Conservation (phyloP, 2,888 invertebrate genomes). For the Idaea aversata region DNA sequence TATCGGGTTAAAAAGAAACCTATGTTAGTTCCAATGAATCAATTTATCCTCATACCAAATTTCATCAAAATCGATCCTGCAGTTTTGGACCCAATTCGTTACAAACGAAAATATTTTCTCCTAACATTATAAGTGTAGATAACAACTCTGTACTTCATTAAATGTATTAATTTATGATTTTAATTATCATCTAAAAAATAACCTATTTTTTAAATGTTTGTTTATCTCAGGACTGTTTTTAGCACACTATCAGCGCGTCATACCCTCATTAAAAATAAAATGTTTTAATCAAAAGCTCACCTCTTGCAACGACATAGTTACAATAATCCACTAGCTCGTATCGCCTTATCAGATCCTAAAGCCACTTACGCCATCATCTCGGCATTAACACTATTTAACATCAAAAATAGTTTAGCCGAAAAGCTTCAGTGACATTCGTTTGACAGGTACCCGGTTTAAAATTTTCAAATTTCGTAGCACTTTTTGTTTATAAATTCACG, state of each 20-base stretch:
- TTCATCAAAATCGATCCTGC: too few species aligned
- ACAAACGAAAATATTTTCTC: too few species aligned
- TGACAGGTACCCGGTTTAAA: not conserved
- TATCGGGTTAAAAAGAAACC: too few species aligned
- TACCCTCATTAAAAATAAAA: constrained; percentile 23
- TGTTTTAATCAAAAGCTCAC: constrained; percentile 44
- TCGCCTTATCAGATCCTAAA: not conserved
- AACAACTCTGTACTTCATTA: not conserved
- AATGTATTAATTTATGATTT: too few species aligned
- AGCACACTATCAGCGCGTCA: not conserved
- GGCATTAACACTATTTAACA: not conserved
- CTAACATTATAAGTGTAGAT: not conserved
- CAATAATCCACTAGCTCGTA: not conserved
- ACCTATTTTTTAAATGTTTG: not conserved
- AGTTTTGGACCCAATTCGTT: too few species aligned
- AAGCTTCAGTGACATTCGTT: not conserved
- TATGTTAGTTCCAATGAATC: not conserved
- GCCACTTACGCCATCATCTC: not conserved
- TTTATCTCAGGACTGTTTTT: not conserved
- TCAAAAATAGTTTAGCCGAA: not conserved
- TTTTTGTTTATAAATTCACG: constrained; percentile 47
- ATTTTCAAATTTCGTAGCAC: constrained; percentile 60
- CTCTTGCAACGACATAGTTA: constrained; percentile 70
- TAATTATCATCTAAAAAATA: not conserved
- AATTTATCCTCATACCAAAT: not conserved